Conservation (phyloP, 1,140 invertebrate species). For the Calephelis nemesis region DNA sequence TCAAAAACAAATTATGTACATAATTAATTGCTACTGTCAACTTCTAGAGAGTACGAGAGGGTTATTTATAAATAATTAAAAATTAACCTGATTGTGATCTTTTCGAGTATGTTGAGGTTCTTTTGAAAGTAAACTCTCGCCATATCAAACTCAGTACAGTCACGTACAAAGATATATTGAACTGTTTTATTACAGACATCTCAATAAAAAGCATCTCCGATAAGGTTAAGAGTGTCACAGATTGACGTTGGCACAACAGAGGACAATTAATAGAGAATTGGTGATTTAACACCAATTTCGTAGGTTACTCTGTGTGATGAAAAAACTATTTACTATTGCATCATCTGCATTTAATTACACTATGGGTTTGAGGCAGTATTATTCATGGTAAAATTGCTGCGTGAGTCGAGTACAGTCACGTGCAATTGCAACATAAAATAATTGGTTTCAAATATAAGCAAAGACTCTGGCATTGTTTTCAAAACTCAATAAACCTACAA, state of each 20-base stretch:
- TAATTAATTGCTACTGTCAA: too few relatives aligned
- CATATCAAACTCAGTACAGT: background rate
- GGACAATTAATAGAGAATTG: constrained; percentile 30
- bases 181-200: background rate
- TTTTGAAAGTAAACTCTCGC: constrained; percentile 2
- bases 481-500: too few relatives aligned
- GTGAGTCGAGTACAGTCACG: background rate
- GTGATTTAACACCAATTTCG: constrained; percentile 29
- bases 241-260: constrained; percentile 12
- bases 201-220: background rate
- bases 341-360: constrained; percentile 36
- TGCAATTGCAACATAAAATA: background rate
- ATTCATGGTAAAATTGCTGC: background rate
- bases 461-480: too few relatives aligned
- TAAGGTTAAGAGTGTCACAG: constrained; percentile 14
- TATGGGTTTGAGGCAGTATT: background rate
- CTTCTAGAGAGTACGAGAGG: too few relatives aligned
- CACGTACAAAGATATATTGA: background rate
- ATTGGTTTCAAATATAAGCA: too few relatives aligned
- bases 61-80: background rate
- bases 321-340: constrained; percentile 56
- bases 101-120: background rate
- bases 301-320: constrained; percentile 41
- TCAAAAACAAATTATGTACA: too few relatives aligned
- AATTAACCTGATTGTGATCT: background rate